Percentiles rank a stretch among this genome's conserved stretches.
phyloP scores from a whole-genome alignment of 2,113 vertebrate species.

The Morphnarchus princeps region DNA sequence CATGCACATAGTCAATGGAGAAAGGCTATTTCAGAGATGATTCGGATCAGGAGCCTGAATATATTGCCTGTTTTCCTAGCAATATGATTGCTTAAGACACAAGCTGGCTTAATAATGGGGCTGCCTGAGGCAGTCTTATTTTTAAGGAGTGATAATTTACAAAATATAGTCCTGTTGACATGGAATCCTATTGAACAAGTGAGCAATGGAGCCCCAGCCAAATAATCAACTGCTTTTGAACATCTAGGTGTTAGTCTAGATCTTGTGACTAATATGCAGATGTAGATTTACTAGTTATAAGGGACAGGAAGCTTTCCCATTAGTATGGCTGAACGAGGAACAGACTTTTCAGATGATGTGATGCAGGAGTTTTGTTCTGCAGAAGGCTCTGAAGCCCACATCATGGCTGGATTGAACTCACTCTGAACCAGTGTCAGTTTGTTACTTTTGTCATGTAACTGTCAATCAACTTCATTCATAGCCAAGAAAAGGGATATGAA shows the following conservation, averaged over 20 bases:
- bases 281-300: not conserved
- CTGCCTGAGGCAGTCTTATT: not conserved
- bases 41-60: not conserved
- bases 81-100: not conserved
- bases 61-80: not conserved
- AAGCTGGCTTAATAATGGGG: not conserved
- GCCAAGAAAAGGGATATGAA: not conserved
- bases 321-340: not conserved
- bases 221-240: not conserved
- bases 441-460: not conserved
- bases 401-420: fast-evolving
- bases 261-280: not conserved
- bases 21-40: not conserved
- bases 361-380: not conserved
- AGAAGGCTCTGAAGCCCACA: not conserved
- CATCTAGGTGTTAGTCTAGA: not conserved
- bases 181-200: not conserved
- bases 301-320: not conserved
- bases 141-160: not conserved
- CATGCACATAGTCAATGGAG: not conserved
- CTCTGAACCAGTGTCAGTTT: not conserved
- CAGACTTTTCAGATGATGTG: not conserved
- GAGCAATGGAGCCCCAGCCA: not conserved
- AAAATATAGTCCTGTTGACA: not conserved
- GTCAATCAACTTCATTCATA: not conserved